A percentile compares a stretch with the other conserved stretches of the same genome.
These are phyloP conservation scores for Tauraco hartlaubi DNA, from an alignment of 2,797 vertebrate species.

Conservation along the genomic window DNA sequence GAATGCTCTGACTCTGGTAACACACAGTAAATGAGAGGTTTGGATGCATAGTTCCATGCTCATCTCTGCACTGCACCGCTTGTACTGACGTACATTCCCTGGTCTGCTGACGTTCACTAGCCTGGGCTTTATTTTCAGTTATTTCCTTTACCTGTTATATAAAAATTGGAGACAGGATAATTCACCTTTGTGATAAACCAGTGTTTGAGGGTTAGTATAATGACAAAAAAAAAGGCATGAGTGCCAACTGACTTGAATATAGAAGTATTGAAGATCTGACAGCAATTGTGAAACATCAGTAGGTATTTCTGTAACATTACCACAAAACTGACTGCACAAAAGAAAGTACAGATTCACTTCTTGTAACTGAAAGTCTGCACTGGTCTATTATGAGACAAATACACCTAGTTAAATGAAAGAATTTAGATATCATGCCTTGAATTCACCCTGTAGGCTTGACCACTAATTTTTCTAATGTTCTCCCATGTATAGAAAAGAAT, in stretches of 20 bases:
- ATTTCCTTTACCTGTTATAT: background rate
- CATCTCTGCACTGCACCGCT: background rate
- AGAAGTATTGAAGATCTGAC: background rate
- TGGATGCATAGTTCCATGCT: rapidly evolving
- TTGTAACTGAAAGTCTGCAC: background rate
- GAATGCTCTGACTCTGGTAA: background rate
- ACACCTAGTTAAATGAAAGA: background rate
- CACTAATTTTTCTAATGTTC: background rate
- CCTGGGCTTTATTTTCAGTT: background rate
- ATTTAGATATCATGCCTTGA: background rate
- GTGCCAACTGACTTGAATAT: background rate
- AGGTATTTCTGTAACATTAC: background rate
- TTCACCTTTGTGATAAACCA: background rate
- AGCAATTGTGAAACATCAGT: background rate
- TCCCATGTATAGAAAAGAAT: background rate
- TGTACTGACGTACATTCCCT: background rate
- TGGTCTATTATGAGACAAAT: background rate
- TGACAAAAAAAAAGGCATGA: background rate
- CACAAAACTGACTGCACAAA: background rate
- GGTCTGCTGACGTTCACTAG: background rate
- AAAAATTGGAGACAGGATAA: background rate
- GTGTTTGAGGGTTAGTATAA: background rate
- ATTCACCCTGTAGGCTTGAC: background rate
- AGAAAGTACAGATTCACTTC: background rate
- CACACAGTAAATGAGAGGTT: background rate